These are phyloP conservation scores for Merops nubicus DNA, from an alignment of 2,113 vertebrate species.

Conservation along the genomic window DNA sequence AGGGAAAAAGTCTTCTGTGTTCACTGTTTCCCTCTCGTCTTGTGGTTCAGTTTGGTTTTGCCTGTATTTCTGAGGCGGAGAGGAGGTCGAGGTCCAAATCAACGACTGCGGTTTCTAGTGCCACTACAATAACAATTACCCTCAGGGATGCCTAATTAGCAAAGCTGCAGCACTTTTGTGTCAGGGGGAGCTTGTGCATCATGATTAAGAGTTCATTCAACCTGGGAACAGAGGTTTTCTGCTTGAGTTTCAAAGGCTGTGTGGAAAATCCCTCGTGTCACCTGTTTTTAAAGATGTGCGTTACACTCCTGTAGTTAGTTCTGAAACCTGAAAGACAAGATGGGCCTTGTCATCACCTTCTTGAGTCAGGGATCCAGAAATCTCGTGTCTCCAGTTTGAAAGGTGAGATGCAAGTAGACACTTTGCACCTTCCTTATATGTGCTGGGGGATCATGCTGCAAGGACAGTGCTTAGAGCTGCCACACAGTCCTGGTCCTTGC, in stretches of 20 bases:
- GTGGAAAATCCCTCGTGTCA: conserved; percentile 7
- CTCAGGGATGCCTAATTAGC: neutral
- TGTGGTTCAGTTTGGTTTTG: neutral
- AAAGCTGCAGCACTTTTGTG: neutral
- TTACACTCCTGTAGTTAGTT: conserved; percentile 13
- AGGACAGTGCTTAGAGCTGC: neutral
- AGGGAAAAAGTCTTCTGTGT: neutral
- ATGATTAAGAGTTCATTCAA: neutral
- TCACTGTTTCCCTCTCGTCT: neutral
- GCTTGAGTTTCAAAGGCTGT: conserved; percentile 22
- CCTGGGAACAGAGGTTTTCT: neutral
- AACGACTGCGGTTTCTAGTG: neutral
- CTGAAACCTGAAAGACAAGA: neutral
- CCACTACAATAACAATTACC: neutral
- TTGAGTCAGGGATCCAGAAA: neutral
- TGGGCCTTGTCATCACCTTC: neutral
- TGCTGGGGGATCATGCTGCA: rapidly evolving
- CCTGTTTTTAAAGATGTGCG: neutral
- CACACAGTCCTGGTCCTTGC: neutral
- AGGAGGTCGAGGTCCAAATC: neutral
- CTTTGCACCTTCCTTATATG: neutral
- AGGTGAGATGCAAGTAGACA: neutral
- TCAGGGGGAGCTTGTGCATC: neutral
- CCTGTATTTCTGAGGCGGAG: neutral
- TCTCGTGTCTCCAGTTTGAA: neutral